Base-by-base conservation (phyloP, 2,888 invertebrate species). In the Scelioninae gen. 1 region DNA sequence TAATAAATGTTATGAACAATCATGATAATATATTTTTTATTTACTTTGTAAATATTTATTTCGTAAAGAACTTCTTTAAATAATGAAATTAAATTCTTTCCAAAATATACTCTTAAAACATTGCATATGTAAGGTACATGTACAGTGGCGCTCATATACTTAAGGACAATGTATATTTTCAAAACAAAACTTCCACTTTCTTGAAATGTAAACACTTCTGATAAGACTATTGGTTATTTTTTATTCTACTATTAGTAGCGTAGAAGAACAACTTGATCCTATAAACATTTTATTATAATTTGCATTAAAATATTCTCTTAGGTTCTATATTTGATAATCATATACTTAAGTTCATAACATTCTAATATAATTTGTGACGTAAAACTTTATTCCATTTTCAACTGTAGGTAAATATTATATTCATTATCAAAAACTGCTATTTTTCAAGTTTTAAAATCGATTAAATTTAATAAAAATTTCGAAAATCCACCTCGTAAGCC, bases 381-480 rank as follows among this genome's bases (percentile, higher is more conserved):
- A n/a, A 56, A 56, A 34, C 15, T 56, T 56, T 8, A 56, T 29
- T 34, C 15, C 38, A 34, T 56, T 31, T 56, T 56, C 15, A 8
- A 13, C 34, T 5, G 34, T 34, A 56, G 38, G 56, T 56, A 8
- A 9, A 56, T 34, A 56, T 56, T 56, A n/a, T 56, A 56, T 56
- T 56, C 8, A 29, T 15, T 66, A 66, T 66, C 53, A 23, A 66
- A 66, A 66, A 66, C 53, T 23, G 66, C 53, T 51, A 53, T 66
- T 15, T 9, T 5, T 66, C 53, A 66, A 53, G 40, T 53, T 8
- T 31, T 51, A 29, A 34, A 1, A 16, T 40, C 9, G 5, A 66
- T 55, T 38, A 51, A 65, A 15, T 0, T 5, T 11, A 53, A 53
- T 15, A 31, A 66, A 40, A 34, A 29, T 66, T 43, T 55, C 43